A percentile compares a stretch with the other conserved stretches of the same genome.
Evolutionary conservation across 2,113 vertebrate species (phyloP).

Genomic region (Lonchura striata): DNA sequence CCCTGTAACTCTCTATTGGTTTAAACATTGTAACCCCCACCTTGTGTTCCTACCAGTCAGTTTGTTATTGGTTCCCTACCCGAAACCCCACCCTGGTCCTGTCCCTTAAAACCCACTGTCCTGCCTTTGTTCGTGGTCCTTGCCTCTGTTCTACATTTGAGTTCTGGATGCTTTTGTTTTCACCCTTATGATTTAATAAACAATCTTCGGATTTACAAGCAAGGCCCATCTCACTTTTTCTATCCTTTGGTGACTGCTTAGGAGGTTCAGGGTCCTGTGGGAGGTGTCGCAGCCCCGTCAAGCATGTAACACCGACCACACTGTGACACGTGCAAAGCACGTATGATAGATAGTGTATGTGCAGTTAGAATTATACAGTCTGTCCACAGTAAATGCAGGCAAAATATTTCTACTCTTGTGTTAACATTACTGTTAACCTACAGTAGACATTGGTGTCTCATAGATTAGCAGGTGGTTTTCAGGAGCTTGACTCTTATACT

Average conservation of each 20-base stretch:
- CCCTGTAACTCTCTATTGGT: not conserved
- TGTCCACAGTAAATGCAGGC: not conserved
- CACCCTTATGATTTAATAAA: not conserved
- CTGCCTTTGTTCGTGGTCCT: not conserved
- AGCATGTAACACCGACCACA: not conserved
- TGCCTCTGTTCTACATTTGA: not conserved
- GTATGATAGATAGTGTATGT: not conserved
- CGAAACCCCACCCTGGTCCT: not conserved
- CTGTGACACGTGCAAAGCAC: not conserved
- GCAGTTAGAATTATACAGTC: not conserved
- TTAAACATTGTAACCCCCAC: not conserved
- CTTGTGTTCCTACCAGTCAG: not conserved
- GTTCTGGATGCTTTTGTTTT: not conserved
- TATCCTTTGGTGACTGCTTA: not conserved
- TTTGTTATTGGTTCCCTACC: not conserved
- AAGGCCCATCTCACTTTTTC: not conserved
- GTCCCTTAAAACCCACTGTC: not conserved
- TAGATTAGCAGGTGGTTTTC: not conserved
- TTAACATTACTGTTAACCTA: not conserved
- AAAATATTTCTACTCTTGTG: not conserved
- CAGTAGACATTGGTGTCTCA: not conserved
- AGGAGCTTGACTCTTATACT: not conserved
- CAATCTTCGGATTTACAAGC: not conserved
- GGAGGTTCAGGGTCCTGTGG: not conserved
- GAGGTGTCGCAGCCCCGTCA: not conserved